Base-by-base conservation (phyloP, 2,888 invertebrate species). In the Callimorpha dominula region DNA sequence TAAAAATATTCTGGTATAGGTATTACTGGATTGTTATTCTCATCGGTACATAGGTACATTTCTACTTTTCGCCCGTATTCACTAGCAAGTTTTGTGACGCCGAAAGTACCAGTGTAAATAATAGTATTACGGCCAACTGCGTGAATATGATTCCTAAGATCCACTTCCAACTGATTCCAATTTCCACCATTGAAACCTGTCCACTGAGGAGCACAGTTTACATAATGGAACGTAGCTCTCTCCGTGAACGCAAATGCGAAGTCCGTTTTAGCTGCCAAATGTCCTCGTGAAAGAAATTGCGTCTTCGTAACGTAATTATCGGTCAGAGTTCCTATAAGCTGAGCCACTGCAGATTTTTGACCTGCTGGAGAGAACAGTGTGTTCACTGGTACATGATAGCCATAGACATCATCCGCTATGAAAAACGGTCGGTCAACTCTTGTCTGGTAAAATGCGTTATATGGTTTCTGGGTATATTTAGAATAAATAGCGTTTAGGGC, bases 161-260 rank as follows among this genome's bases (percentile, higher is more conserved):
- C 94, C 0, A 90, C 90, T 86, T 97, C 96, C 11, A 96, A 79
- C 0, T 92, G 92, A 76, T 96, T 95, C 97, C 97, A 97, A 81
- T 97, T 96, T 0, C 96, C 96, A 0, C 94, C 95, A 78, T 97
- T 97, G 78, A 97, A 96, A 0, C 94, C 94, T 40, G 96, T 96
- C 97, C 97, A 97, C 76, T 97, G 97, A 0, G 97, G 97, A 0
- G 96, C 97, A 4, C 96, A 96, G 85, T 97, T 97, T 1, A 97
- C 90, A 77, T 96, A 97, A 85, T 97, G 97, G 82, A 97, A 97
- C 0, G 97, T 97, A 0, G 96, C 94, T 12, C 95, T 91, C 82
- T 97, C 97, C 64, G 96, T 95, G 65, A 96, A 92, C 0, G 96
- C 96, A 74, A 96, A 96, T 1, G 96, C 93, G 74, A 97, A 97